A percentile compares a stretch with the other conserved stretches of the same genome.
These are phyloP conservation scores for Pogonophryne albipinna DNA, from an alignment of 2,797 vertebrate species.

Conservation along the genomic window DNA sequence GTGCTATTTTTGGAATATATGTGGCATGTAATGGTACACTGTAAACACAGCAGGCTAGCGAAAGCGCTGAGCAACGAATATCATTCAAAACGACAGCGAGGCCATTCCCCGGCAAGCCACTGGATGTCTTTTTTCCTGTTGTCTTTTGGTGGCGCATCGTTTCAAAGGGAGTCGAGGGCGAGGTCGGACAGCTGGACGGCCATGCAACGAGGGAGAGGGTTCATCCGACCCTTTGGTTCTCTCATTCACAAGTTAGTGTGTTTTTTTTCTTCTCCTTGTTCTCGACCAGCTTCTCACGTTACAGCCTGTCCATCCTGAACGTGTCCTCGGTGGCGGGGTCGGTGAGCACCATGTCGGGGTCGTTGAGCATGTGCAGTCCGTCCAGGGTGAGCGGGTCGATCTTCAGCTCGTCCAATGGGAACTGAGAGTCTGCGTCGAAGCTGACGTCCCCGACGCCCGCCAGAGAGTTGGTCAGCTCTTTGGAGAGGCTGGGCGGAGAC, in stretches of 20 bases:
- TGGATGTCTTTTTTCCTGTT: slow-evolving; percentile 70
- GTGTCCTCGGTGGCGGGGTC: slow-evolving; percentile 99
- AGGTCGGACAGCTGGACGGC: slow-evolving; percentile 82
- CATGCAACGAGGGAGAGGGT: slow-evolving; percentile 84
- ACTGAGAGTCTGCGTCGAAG: slow-evolving; percentile 97
- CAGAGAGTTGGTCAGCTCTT: slow-evolving; percentile 96
- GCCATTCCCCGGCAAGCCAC: slow-evolving; percentile 77
- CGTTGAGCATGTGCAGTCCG: slow-evolving; percentile 98
- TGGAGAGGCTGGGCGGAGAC: slow-evolving; percentile 98
- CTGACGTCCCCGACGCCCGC: slow-evolving; percentile 94
- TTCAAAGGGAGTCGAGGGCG: slow-evolving; percentile 73
- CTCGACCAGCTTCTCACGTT: slow-evolving; percentile 51
- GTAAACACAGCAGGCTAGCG: slow-evolving; percentile 85
- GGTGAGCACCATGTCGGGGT: slow-evolving; percentile 98
- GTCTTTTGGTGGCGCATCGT: slow-evolving; percentile 71
- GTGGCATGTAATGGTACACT: slow-evolving; percentile 82
- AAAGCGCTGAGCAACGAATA: slow-evolving; percentile 90
- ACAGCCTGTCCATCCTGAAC: slow-evolving; percentile 99
- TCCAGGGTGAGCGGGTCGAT: slow-evolving; percentile 98
- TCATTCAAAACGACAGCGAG: slow-evolving; percentile 82
- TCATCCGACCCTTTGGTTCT: slow-evolving; percentile 74
- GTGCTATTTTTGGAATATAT: slow-evolving; percentile 77
- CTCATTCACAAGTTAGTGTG: slow-evolving; percentile 66
- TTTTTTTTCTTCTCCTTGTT: slow-evolving; percentile 43
- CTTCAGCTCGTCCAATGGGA: slow-evolving; percentile 98